Evolutionary conservation across 2,113 vertebrate genomes (phyloP), one percentile per base, ranked within the genome.

Genomic region (Syngnathus typhle): DNA sequence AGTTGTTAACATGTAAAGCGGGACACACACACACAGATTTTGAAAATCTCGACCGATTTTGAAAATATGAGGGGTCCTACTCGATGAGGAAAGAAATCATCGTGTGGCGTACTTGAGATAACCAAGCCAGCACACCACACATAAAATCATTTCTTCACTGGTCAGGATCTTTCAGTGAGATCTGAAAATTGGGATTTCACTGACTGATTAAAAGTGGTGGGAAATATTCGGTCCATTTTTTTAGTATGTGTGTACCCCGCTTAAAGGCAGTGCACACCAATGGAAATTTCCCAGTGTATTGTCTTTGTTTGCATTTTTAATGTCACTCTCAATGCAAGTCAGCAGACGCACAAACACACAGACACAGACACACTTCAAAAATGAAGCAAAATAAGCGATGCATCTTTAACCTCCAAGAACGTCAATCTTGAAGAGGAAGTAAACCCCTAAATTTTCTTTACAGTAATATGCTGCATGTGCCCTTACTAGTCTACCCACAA

Each of bases 301-400:
- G 63, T 65, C 44, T 49, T 49, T 39, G 37, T 19, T 61, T 64
- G 46, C 43, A 49, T 49, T 65, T n/a, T 47, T 36, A 61, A 7
- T n/a, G 11, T 23, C 5, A 64, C 13, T 27, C 46, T 27, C 61
- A 47, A 64, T 46, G 65, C 70, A 63, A 44, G 46, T 46, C 32
- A 39, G 49, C 21, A 65, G 32, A 63, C 49, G 52, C 43, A 71
- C 47, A 66, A 18, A 68, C 38, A 65, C 65, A 55, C 43, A 63
- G 64, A 67, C 69, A 72, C 60, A 72, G 60, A 63, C 64, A 67
- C 64, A 69, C 65, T 62, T 58, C 55, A 41, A 64, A 70, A 69
- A 72, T 71, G 67, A 79, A 82, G 69, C 72, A 66, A 62, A 74
- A 74, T 65, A 41, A 1, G 32, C 55, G 59, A 71, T 64, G 73